Percentiles rank a stretch among this genome's conserved stretches.
These are phyloP conservation scores for Corythoichthys intestinalis DNA, from an alignment of 2,113 vertebrate genomes.

Conservation along the genomic window DNA sequence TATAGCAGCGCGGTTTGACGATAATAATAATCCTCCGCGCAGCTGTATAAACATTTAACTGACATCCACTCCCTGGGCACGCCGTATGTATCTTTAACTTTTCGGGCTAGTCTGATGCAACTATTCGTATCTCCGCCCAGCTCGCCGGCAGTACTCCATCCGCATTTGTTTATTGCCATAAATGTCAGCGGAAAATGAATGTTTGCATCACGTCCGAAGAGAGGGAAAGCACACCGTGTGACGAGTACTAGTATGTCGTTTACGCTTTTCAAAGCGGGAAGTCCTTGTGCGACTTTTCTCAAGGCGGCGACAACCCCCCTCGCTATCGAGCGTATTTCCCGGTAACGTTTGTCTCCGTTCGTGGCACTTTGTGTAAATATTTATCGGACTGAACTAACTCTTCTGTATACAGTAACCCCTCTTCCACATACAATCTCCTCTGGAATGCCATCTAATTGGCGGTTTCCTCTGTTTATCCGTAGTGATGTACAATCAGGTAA, in stretches of 20 bases:
- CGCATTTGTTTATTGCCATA: slow-evolving; percentile 52
- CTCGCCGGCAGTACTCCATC: slow-evolving; percentile 42
- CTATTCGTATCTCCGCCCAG: slow-evolving; percentile 60
- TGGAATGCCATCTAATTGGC: slow-evolving; percentile 75
- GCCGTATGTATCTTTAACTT: slow-evolving; percentile 74
- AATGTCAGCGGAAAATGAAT: slow-evolving; percentile 58
- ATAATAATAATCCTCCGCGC: slow-evolving; percentile 79
- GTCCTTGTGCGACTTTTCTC: slow-evolving; percentile 12
- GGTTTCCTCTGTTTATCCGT: slow-evolving; percentile 76
- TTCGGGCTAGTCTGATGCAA: slow-evolving; percentile 67
- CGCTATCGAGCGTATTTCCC: slow-evolving; percentile 64
- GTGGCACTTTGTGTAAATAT: slow-evolving; percentile 73
- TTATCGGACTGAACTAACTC: slow-evolving; percentile 72
- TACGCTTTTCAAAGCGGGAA: slow-evolving; percentile 35
- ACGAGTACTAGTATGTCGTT: slow-evolving; percentile 23
- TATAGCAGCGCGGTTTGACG: slow-evolving; percentile 79
- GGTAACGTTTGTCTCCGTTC: slow-evolving; percentile 73
- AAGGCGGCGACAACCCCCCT: slow-evolving; percentile 45
- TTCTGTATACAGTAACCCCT: slow-evolving; percentile 70
- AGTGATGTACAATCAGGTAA: slow-evolving; percentile 74
- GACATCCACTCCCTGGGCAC: slow-evolving; percentile 75
- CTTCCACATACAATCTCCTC: slow-evolving; percentile 51
- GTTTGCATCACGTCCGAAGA: slow-evolving; percentile 41
- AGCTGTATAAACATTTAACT: slow-evolving; percentile 81
- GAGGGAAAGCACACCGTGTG: slow-evolving; percentile 33